phyloP scores from a whole-genome alignment of 2,113 vertebrate species.

The Chionis minor region DNA sequence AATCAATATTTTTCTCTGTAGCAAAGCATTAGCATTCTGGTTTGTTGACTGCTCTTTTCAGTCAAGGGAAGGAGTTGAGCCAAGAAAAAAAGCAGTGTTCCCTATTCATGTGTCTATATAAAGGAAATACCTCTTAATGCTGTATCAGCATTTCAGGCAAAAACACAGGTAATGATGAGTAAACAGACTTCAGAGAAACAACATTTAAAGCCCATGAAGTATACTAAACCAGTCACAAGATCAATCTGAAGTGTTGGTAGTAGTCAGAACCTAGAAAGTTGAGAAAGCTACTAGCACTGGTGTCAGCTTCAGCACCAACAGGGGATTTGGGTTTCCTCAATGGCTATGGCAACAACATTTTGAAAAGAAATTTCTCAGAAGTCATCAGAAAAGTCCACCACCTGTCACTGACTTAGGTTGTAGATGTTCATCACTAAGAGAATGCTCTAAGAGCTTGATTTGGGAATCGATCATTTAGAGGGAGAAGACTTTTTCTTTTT shows the following conservation, averaged over 20 bases:
- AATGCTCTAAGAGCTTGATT: not conserved
- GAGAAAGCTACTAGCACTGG: not conserved
- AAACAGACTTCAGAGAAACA: not conserved
- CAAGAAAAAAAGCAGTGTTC: not conserved
- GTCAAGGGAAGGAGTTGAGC: not conserved
- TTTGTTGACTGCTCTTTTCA: not conserved
- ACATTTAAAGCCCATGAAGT: not conserved
- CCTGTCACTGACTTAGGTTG: not conserved
- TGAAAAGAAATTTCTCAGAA: not conserved
- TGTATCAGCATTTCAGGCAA: not conserved
- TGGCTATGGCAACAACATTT: not conserved
- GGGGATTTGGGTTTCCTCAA: not conserved
- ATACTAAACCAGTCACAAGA: not conserved
- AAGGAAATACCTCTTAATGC: not conserved
- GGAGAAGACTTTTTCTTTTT: not conserved
- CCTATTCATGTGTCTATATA: not conserved
- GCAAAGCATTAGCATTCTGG: not conserved
- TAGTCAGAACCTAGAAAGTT: not conserved
- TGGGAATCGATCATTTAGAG: not conserved
- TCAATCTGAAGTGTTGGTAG: not conserved
- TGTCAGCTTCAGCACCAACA: not conserved
- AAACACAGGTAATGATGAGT: not conserved
- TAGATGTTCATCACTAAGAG: not conserved
- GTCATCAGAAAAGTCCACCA: not conserved
- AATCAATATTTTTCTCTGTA: not conserved